Evolutionary conservation across 2,113 vertebrate genomes (phyloP).

Genomic region (Bufo bufo): DNA sequence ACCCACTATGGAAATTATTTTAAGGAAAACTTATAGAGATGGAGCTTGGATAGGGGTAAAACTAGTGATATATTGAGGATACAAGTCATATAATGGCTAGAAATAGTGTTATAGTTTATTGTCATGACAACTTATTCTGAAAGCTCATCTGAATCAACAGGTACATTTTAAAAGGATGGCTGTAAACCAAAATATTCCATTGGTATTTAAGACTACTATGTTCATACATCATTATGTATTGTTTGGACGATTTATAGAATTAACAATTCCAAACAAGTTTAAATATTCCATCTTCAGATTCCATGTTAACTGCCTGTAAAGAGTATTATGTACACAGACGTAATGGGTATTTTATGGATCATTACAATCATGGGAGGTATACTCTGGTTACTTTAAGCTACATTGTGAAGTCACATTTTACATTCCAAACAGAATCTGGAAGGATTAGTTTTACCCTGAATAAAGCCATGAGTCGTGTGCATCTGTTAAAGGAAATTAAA

Average conservation of each 20-base stretch:
- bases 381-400: not conserved
- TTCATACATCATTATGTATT: not conserved
- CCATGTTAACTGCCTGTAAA: constrained; percentile 15
- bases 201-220: too few relatives aligned
- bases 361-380: not conserved
- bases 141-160: too few relatives aligned
- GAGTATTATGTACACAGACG: not conserved
- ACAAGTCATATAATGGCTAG: too few relatives aligned
- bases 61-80: too few relatives aligned
- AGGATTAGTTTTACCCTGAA: constrained; percentile 10
- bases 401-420: constrained; percentile 5
- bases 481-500: not conserved
- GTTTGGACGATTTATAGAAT: not conserved
- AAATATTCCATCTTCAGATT: not conserved
- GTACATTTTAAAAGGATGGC: too few relatives aligned
- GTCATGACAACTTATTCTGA: too few relatives aligned
- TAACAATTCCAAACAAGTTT: not conserved
- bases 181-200: too few relatives aligned
- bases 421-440: not conserved
- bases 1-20: too few relatives aligned
- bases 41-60: too few relatives aligned
- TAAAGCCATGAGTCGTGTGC: not conserved
- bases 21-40: too few relatives aligned
- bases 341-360: not conserved
- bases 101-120: too few relatives aligned